Percentiles rank a stretch among this genome's conserved stretches.
These are phyloP conservation scores for Psittacula echo DNA, from an alignment of 2,797 vertebrate genomes.

Conservation along the genomic window DNA sequence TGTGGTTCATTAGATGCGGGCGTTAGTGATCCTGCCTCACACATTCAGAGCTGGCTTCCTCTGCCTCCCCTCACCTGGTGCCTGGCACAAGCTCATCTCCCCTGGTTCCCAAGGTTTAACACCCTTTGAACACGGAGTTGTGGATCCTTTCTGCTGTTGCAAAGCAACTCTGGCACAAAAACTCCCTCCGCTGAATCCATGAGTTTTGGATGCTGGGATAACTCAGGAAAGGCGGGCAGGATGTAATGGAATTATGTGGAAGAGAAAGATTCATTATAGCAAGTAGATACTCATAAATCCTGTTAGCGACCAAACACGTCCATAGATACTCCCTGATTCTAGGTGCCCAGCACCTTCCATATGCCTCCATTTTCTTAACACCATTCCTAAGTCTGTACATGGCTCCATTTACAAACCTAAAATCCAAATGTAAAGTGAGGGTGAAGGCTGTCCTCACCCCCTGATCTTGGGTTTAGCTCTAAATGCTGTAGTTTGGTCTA, in stretches of 20 bases:
- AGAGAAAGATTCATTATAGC: constrained; percentile 24
- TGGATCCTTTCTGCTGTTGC: not conserved
- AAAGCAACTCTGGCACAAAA: not conserved
- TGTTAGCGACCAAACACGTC: not conserved
- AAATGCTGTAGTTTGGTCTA: not conserved
- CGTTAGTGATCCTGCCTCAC: not conserved
- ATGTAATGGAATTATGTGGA: constrained; percentile 37
- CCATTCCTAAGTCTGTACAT: not conserved
- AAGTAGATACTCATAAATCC: not conserved
- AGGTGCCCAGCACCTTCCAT: not conserved
- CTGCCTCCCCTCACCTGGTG: not conserved
- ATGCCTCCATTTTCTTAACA: not conserved
- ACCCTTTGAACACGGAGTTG: not conserved
- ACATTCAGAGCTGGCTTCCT: not conserved
- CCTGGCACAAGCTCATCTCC: not conserved
- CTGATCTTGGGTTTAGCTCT: not conserved
- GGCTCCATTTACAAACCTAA: constrained; percentile 32
- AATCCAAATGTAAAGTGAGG: not conserved
- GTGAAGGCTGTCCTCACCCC: not conserved
- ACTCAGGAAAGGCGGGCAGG: not conserved
- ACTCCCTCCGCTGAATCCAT: not conserved
- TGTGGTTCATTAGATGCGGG: not conserved
- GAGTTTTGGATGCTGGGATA: not conserved
- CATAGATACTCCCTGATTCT: not conserved
- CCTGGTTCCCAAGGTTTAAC: not conserved